Base-by-base conservation (phyloP, 2,888 invertebrate species). In the Nymphalis urticae region DNA sequence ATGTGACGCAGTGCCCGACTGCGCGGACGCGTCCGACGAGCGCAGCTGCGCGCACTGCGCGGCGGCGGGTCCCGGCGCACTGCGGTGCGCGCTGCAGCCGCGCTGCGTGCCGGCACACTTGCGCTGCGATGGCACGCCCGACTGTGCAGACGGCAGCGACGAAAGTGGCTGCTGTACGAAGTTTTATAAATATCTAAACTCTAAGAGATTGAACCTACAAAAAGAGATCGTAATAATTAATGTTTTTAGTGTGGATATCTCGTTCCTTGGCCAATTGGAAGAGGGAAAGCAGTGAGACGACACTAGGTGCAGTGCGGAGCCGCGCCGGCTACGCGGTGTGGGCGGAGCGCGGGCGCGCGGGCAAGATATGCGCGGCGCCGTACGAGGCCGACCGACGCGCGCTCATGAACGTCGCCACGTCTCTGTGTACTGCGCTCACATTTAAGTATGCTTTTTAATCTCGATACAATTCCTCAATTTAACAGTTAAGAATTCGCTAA, bases 1-100 rank as follows among this genome's bases (percentile, higher is more conserved):
- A 48, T 98, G 98, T 81, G 98, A 98, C 84, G 97, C 97, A 19
- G 93, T 96, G 48, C 95, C 97, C 17, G 98, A 98, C 86, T 98
- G 98, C 85, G 95, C 96, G 17, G 97, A 97, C 87, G 93, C 97
- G 42, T 94, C 95, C 0, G 97, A 97, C 85, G 97, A 97, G 87
- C 95, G 94, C 69, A 93, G 94, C 62, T 98, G 97, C 82, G 93
- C 96, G 48, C 97, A 97, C 82, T 98, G 97, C 82, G 93, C 95
- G 1, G 92, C 94, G 50, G 94, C 94, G n/a, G 95, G 95, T 54
- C 73, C 74, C 9, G 73, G 92, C 93, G 85, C 83, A 7, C 89
- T 97, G 73, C 97, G 97, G 77, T 98, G 98, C 80, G 97, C 97
- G 0, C 93, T 96, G 63, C 95, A 96, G 63, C 93, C 96, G 68